Evolutionary conservation across 1,140 invertebrate genomes (phyloP), one percentile per base, ranked within the genome.

Genomic region (Lutraria rhynchaena): DNA sequence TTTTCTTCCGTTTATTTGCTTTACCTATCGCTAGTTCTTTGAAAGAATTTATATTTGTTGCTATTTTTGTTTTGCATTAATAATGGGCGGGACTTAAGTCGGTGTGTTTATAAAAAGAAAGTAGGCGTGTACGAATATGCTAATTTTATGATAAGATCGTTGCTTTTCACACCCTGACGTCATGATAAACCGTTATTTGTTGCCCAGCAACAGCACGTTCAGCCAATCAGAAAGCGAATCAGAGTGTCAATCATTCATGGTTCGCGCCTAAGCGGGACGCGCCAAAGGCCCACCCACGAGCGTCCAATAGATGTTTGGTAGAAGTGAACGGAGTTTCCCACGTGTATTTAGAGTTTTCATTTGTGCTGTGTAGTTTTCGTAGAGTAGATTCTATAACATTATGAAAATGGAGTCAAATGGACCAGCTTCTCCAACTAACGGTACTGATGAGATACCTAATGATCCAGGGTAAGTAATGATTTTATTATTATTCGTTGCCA

Each of bases 351-450:
- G 63, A 81, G 74, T 69, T 73, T 81, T 82, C 81, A 84, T 81
- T 82, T 80, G 83, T 85, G 83, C 83, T 65, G 84, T 86, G 82
- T 87, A 88, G 85, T 83, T 88, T 55, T 87, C 83, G 57, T 82
- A 84, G 83, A 82, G 84, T 87, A 87, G 86, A 75, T 58, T 65
- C 57, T 65, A 69, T 87, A 84, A 83, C 85, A 88, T 85, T 85
- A 89, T 89, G 86, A 89, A 87, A 82, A 89, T 89, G 88, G 88
- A 89, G 73, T 83, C 82, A 73, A 86, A 84, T 70, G 74, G 78
- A 49, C 85, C 82, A 60, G 61, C 84, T 57, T 84, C 85, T 67
- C 71, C 83, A 2, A 81, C 84, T n/a, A 89, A 87, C 81, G 87
- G 83, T 29, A 83, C 84, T 29, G 84, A 87, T 19, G 87, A 89